Percentiles rank a stretch among this genome's conserved stretches.
Evolutionary conservation across 53 echinoderm and acorn worm genomes (phyloP).

Genomic region (Apostichopus leukothele): DNA sequence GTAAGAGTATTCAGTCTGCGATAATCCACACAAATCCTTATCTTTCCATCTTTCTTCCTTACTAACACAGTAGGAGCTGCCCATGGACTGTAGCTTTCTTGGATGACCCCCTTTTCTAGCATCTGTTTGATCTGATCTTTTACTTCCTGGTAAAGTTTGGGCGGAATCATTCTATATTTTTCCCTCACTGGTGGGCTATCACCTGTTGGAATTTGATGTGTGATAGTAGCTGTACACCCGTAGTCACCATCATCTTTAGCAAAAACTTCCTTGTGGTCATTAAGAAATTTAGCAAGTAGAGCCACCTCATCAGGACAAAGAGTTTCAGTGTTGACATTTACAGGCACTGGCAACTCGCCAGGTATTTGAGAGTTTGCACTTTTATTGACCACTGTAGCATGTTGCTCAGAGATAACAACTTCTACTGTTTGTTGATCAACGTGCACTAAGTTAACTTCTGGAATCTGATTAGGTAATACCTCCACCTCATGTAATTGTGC

Average conservation of each 20-base stretch:
- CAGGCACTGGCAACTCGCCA: not conserved
- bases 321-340: not conserved
- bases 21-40: conserved; percentile 46
- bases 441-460: not conserved
- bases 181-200: conserved; percentile 29
- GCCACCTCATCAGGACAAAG: not conserved
- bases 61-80: conserved; percentile 45
- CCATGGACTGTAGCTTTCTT: conserved; percentile 41
- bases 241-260: conserved; percentile 35
- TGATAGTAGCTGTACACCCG: conserved; percentile 30
- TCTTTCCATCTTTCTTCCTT: conserved; percentile 33
- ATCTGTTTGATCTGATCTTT: conserved; percentile 41
- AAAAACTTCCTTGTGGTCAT: conserved; percentile 28
- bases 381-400: not conserved
- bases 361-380: not conserved
- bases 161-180: conserved; percentile 41
- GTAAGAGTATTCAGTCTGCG: conserved; percentile 36
- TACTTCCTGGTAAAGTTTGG: conserved; percentile 33
- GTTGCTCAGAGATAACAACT: not conserved
- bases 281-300: not conserved
- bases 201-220: conserved; percentile 49
- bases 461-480: not conserved
- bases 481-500: conserved; percentile 7
- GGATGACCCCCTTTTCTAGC: conserved; percentile 11
- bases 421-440: not conserved